Evolutionary conservation across 2,888 invertebrate species (phyloP).

Genomic region (Pycnomerus fuliginosus): DNA sequence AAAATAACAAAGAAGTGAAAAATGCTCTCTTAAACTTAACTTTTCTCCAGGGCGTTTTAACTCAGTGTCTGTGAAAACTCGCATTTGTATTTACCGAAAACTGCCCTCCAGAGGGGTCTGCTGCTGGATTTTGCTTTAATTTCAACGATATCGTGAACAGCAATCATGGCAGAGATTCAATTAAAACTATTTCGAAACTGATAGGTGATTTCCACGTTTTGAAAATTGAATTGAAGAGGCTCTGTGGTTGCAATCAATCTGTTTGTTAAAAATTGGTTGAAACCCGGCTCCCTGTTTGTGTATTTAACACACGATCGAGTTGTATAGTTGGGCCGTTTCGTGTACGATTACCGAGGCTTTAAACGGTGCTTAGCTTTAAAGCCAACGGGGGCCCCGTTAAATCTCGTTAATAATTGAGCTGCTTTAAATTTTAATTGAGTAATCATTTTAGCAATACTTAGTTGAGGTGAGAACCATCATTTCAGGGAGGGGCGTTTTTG

Average conservation of each 20-base stretch:
- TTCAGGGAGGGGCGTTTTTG: no score
- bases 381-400: conserved; percentile 26
- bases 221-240: no score
- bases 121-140: conserved; percentile 19
- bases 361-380: conserved; percentile 27
- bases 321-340: conserved; percentile 19
- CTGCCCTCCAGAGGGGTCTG: conserved; percentile 19
- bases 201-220: no score
- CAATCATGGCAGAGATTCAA: no score
- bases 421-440: conserved; percentile 32
- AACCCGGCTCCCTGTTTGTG: conserved; percentile 11
- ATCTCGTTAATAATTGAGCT: conserved; percentile 32
- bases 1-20: conserved; percentile 28
- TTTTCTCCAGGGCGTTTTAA: conserved; percentile 26
- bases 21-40: conserved; percentile 24
- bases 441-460: conserved; percentile 26
- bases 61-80: conserved; percentile 25
- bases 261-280: no score
- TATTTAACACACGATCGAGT: conserved; percentile 26
- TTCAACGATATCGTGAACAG: conserved; percentile 14
- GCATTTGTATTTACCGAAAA: conserved; percentile 29
- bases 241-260: no score
- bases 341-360: conserved; percentile 25
- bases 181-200: no score
- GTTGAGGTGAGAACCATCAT: conserved; percentile 15